Evolutionary conservation across 2,113 vertebrate genomes (phyloP).

Genomic region (Muntiacus muntjak): DNA sequence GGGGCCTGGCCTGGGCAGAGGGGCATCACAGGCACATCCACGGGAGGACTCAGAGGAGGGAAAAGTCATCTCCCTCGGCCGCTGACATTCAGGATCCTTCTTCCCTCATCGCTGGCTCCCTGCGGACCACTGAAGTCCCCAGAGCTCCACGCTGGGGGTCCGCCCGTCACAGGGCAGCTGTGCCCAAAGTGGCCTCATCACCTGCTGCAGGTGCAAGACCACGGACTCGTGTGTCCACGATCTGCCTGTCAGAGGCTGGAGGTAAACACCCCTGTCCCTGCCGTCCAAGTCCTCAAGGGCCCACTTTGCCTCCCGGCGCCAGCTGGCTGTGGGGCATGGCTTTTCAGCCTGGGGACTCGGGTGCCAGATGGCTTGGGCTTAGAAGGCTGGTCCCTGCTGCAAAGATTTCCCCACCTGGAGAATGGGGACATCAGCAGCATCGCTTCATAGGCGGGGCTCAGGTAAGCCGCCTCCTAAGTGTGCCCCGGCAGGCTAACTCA

Average conservation of each 20-base stretch:
- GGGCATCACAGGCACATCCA: rapidly evolving
- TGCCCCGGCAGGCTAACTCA: rapidly evolving
- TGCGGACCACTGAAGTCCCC: neutral
- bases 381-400: neutral
- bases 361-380: neutral
- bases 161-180: rapidly evolving
- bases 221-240: neutral
- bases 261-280: neutral
- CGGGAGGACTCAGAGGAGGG: neutral
- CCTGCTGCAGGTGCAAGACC: neutral
- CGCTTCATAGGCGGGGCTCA: rapidly evolving
- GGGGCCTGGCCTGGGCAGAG: neutral
- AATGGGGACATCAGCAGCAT: neutral
- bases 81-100: neutral
- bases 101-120: neutral
- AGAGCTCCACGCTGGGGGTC: neutral
- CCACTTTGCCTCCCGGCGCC: neutral
- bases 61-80: neutral
- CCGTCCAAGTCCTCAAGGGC: neutral
- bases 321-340: neutral
- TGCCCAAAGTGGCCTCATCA: rapidly evolving
- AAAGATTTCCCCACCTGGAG: neutral
- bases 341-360: neutral
- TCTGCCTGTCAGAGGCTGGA: neutral
- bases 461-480: rapidly evolving